These are phyloP conservation scores for Tolmerus cingulatus DNA, from an alignment of 2,888 invertebrate species.

Conservation along the genomic window DNA sequence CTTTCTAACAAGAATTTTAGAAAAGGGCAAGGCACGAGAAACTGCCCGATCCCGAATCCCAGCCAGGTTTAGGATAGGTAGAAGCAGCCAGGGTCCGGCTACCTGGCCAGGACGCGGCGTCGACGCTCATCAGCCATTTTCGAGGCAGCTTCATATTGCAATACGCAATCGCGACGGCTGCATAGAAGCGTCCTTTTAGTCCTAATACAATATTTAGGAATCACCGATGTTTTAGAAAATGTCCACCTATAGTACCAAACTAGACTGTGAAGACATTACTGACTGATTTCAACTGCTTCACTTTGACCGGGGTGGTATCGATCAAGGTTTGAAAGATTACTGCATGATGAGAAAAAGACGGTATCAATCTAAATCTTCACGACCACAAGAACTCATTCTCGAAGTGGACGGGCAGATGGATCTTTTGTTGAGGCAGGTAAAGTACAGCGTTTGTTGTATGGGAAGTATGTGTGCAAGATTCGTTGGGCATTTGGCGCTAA, in stretches of 20 bases:
- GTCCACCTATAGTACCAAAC: neutral
- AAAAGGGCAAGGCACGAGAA: slow-evolving; percentile 8
- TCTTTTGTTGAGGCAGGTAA: slow-evolving; percentile 21
- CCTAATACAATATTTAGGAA: neutral
- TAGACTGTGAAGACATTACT: neutral
- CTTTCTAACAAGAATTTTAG: slow-evolving; percentile 37
- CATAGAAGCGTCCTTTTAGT: neutral
- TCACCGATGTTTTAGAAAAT: neutral
- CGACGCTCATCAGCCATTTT: neutral
- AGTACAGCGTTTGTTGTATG: neutral
- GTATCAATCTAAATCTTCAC: neutral
- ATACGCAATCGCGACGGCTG: neutral
- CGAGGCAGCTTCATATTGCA: neutral
- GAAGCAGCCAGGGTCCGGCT: neutral
- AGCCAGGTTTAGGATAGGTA: neutral
- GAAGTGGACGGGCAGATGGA: neutral
- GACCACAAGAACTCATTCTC: neutral
- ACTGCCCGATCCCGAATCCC: neutral
- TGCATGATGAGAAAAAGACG: neutral
- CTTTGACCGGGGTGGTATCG: neutral
- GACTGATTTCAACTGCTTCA: neutral
- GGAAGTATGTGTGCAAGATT: neutral
- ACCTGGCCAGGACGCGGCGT: neutral
- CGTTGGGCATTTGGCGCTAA: neutral
- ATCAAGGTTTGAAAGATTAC: neutral